These are phyloP conservation scores for Pluvialis apricaria DNA, from an alignment of 2,113 vertebrate genomes.

Conservation along the genomic window DNA sequence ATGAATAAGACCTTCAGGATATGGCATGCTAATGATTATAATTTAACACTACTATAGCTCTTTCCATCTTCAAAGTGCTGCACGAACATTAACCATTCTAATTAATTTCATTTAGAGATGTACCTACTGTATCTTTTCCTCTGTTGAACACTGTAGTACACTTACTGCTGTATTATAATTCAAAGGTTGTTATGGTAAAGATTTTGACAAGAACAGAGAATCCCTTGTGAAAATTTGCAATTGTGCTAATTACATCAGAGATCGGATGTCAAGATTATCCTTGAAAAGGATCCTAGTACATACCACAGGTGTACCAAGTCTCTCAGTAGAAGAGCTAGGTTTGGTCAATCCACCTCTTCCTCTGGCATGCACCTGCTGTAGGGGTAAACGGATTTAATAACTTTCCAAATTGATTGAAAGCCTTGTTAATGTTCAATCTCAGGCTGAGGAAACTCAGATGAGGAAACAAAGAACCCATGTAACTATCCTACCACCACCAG, in stretches of 20 bases:
- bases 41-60: constrained; percentile 44
- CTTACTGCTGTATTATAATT: constrained; percentile 68
- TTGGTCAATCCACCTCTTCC: constrained; percentile 31
- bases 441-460: constrained; percentile 1
- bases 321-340: constrained; percentile 26
- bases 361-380: background rate
- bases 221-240: constrained; percentile 68
- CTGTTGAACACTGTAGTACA: constrained; percentile 34
- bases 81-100: constrained; percentile 53
- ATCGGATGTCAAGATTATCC: constrained; percentile 56
- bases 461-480: background rate
- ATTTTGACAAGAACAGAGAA: constrained; percentile 71
- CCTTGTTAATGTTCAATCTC: constrained; percentile 22
- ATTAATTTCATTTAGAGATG: constrained; percentile 69
- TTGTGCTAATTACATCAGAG: constrained; percentile 67
- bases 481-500: background rate
- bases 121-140: constrained; percentile 55
- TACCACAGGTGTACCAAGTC: background rate
- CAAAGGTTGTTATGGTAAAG: constrained; percentile 65
- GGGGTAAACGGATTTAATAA: constrained; percentile 28
- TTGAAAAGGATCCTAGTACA: constrained; percentile 36
- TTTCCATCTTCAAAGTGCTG: constrained; percentile 57
- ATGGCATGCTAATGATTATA: constrained; percentile 51
- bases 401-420: constrained; percentile 25
- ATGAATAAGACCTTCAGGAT: constrained; percentile 55